Conservation (phyloP, 2,888 invertebrate genomes). For the Leptura quadrifasciata region DNA sequence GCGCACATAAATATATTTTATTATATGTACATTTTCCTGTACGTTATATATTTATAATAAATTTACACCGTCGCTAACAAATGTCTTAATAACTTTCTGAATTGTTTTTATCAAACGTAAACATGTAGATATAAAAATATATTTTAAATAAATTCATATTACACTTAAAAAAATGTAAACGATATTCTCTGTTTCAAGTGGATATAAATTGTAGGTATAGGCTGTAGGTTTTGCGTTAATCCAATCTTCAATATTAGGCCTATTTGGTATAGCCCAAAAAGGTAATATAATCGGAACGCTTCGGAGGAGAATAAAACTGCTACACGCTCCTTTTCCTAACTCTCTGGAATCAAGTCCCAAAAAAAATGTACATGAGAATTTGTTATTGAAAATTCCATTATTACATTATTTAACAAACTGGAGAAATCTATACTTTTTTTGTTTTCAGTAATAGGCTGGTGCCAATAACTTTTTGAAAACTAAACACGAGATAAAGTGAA, state of each 20-base stretch:
- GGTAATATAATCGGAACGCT: no score
- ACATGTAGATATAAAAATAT: slow-evolving; percentile 47
- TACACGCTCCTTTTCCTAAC: no score
- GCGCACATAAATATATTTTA: not conserved
- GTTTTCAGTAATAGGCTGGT: no score
- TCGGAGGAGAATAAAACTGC: no score
- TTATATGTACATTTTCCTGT: not conserved
- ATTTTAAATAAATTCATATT: slow-evolving; percentile 46
- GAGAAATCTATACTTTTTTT: no score
- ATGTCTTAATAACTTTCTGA: slow-evolving; percentile 20
- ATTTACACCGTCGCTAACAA: slow-evolving; percentile 34
- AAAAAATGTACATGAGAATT: no score
- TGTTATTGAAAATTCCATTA: no score
- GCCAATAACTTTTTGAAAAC: no score
- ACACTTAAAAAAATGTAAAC: slow-evolving; percentile 17
- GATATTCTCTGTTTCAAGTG: slow-evolving; percentile 11
- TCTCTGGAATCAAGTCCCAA: no score
- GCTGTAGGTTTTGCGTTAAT: not conserved
- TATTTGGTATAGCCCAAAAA: no score
- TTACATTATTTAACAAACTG: no score
- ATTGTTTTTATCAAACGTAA: slow-evolving; percentile 43
- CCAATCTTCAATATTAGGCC: not conserved
- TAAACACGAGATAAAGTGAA: no score
- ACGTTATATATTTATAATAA: not conserved
- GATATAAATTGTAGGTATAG: not conserved